Base-by-base conservation (phyloP, 2,888 invertebrate genomes). In the Hirtodrosophila cameraria region DNA sequence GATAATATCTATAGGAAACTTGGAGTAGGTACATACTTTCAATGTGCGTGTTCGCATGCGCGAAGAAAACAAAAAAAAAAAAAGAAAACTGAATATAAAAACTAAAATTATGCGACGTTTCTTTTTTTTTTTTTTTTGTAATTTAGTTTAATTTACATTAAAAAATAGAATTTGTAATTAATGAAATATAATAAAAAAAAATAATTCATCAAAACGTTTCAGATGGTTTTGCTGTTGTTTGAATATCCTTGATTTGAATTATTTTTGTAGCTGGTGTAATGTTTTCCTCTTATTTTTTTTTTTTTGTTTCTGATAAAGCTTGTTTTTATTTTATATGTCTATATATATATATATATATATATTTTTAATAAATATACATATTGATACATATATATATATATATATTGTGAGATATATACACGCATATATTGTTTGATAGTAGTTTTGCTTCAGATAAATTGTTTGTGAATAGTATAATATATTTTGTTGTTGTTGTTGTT, bases 161-260 rank as follows among this genome's bases (percentile, higher is more conserved):
- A 88, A 88, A 89, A 88, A 89, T 89, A 87, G 86, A 90, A 86
- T 88, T 88, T 87, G 81, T 88, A 89, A 85, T 85, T 87, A 86
- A 83, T 86, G 74, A 84, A 77, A 84, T 86, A 81, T 71, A 81
- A 62, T 67, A 63, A 74, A 70, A 48, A 53, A 36, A 66, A 84
- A 81, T 68, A 79, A 82, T 77, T 69, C 77, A 84, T 80, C 74
- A 84, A 80, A 65, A 36, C 48, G 60, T 74, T n/a, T 86, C 86
- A 74, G 77, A 81, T 86, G 71, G n/a, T n/a, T 80, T 83, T 54
- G 76, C 43, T 83, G 71, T 62, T 73, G 83, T 63, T 65, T 67
- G 71, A 75, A 68, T n/a, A n/a, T 82, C 67, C 60, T 59, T 75
- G 68, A 75, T 60, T 57, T 73, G 74, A 74, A 86, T 83, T 83